Conservation (phyloP, 2,113 vertebrate species). For the Serinus canaria region DNA sequence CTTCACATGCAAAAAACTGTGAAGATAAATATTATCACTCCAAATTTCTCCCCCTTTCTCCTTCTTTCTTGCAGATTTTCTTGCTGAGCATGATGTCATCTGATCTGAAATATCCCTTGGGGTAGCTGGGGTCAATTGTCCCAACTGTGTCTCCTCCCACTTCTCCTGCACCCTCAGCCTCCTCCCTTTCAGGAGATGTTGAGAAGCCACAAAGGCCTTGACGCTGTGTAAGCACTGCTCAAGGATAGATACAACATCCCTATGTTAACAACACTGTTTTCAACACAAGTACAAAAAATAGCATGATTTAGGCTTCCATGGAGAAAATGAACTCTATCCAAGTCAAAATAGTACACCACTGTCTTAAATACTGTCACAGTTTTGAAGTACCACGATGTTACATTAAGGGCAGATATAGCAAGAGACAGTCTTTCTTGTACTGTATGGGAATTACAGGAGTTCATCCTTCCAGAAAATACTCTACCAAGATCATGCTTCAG, state of each 20-base stretch:
- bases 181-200: rapidly evolving
- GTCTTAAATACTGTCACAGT: neutral
- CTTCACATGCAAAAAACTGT: rapidly evolving
- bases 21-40: neutral
- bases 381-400: neutral
- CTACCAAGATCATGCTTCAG: neutral
- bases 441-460: neutral
- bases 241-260: neutral
- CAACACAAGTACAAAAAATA: neutral
- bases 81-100: neutral
- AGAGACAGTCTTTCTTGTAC: neutral
- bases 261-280: neutral
- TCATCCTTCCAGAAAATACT: neutral
- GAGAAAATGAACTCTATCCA: neutral
- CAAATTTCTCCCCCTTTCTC: neutral
- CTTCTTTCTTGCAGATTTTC: neutral
- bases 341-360: neutral
- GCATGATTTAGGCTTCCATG: neutral
- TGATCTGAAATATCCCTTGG: neutral
- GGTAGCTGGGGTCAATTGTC: neutral
- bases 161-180: neutral
- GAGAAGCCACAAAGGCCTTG: neutral
- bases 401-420: neutral
- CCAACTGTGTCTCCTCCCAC: rapidly evolving
- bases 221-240: neutral